Evolutionary conservation across 2,797 vertebrate genomes (phyloP), one percentile per base, ranked within the genome.

Genomic region (Pachyuromys duprasi): DNA sequence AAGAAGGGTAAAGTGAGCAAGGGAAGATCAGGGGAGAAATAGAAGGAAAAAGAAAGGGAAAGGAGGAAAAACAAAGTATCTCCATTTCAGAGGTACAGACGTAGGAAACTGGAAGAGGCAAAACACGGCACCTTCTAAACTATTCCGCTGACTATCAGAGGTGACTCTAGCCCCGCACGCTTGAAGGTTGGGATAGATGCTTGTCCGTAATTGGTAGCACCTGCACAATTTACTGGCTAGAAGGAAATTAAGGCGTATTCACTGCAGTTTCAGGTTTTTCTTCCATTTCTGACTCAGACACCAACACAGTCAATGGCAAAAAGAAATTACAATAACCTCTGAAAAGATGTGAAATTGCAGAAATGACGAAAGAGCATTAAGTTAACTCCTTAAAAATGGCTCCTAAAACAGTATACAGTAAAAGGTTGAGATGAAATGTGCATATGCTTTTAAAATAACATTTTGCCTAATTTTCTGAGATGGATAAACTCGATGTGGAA

Each of bases 201-300:
- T 74, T 24, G 4, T 53, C 63, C 36, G 0, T 94, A 80, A 89
- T 5, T 65, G 53, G 57, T 12, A 93, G 62, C 84, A 94, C 79
- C 74, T 91, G 53, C 67, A 79, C 28, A 57, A 87, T 57, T 86
- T 79, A 75, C 13, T 89, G 55, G 72, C 72, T 89, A 33, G 42
- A 62, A 49, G 78, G 22, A 95, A 96, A 95, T 82, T 89, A 93
- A 91, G 67, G 92, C 49, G 82, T 53, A 90, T 94, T 94, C 82
- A 92, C 12, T 67, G 55, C 31, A 39, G 90, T 92, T 94, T 92
- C 88, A 95, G 55, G 55, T 28, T 80, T 94, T 90, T 93, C 72
- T 74, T 91, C 57, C 53, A 75, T 84, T 89, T 93, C 89, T 83
- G 65, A 93, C 87, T 88, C 80, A 97, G 93, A 86, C 5, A 90